Evolutionary conservation across 2,888 invertebrate genomes (phyloP).

Genomic region (Nipponacmea schrenckii): DNA sequence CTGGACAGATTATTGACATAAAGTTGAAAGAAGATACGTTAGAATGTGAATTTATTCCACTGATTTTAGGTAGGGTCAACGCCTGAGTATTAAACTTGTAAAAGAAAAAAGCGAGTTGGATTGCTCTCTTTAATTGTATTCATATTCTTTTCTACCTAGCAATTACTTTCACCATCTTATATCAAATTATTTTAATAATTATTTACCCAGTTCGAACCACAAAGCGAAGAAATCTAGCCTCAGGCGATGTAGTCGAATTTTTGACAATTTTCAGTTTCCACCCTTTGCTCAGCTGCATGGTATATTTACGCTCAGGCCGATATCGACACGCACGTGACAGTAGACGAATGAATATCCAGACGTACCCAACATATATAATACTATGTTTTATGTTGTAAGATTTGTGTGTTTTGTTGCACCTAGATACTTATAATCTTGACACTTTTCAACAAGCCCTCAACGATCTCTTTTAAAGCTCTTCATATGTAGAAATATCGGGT

Average conservation of each 20-base stretch:
- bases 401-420: conserved; percentile 8
- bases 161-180: too few species aligned
- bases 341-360: not conserved
- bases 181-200: not conserved
- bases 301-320: not conserved
- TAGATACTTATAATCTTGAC: not conserved
- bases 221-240: conserved; percentile 1
- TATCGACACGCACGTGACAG: conserved; percentile 4
- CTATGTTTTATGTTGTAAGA: not conserved
- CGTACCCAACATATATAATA: not conserved
- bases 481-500: conserved; percentile 1
- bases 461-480: not conserved
- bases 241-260: not conserved
- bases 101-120: too few species aligned
- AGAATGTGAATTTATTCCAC: too few species aligned
- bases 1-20: too few species aligned
- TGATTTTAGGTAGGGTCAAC: too few species aligned
- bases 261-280: not conserved
- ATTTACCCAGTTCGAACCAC: not conserved
- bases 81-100: too few species aligned
- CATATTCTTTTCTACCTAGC: too few species aligned
- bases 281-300: conserved; percentile 5
- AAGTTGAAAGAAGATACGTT: too few species aligned
- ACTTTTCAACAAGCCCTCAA: conserved; percentile 3
- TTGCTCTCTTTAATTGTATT: too few species aligned